Evolutionary conservation across 2,113 vertebrate species (phyloP), one percentile per base, ranked within the genome.

Genomic region (Ivindomyrus marchei): DNA sequence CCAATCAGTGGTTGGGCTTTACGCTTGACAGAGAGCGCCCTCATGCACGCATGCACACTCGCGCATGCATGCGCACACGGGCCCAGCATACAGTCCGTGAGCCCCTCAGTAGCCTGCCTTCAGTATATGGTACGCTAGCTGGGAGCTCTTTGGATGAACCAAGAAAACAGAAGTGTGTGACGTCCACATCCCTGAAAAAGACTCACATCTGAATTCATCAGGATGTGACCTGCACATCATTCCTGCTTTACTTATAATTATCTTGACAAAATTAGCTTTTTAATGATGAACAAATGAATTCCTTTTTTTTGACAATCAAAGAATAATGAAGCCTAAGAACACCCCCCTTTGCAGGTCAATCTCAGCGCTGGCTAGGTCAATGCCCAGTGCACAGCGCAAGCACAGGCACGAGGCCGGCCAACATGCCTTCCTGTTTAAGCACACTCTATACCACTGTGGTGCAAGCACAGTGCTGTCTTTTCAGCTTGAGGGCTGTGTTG

Each of bases 251-350:
- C 74, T 8, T 39, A 4, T 13, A 80, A 42, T 42, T 89, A 36
- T 46, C n/a, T 77, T 15, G 42, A 9, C 88, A 77, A 89, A 77
- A 74, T 50, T 50, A 70, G 39, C 3, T 50, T 88, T 89, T 47
- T 70, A 49, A 89, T n/a, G 31, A 36, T 80, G 24, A 39, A 17
- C 15, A 27, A 7, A 45, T 3, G 19, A 80, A 27, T 39, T 39
- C 36, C 74, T 87, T 91, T 93, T 92, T 56, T 94, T 93, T 42
- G 95, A 95, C 95, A 96, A 95, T 95, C 94, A 96, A 93, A 88
- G 89, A 92, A 91, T 91, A 93, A 89, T 93, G 90, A 94, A 77
- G 94, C 94, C 93, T 94, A 89, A 94, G 94, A 95, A 92, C 93
- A 62, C 91, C 91, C 77, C 10, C 62, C 62, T 31, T 31, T 31